Base-by-base conservation (phyloP, 2,797 vertebrate genomes). In the Danio albolineatus region DNA sequence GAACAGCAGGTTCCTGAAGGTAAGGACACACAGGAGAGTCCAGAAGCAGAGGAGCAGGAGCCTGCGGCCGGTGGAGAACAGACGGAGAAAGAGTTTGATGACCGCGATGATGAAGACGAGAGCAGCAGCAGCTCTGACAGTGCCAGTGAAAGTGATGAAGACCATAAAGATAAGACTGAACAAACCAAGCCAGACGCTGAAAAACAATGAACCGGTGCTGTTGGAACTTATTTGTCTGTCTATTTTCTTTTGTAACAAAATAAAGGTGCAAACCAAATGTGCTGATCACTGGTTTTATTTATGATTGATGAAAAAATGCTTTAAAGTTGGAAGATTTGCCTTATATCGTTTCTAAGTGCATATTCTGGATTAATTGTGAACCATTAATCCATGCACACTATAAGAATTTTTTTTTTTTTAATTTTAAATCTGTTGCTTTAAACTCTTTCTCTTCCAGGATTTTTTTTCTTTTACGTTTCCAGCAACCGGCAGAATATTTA, bases 21-120 rank as follows among this genome's bases (percentile, higher is more conserved):
- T 8, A 54, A 75, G 17, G 64, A 82, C 43, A 43, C 74, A n/a
- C 36, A 60, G 28, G 67, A 74, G 4, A 57, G 2, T 7, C 12
- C n/a, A 17, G 65, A 59, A 5, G n/a, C 12, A 7, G 36, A 51
- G 10, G 77, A 82, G 57, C 1, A 57, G 73, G 75, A 66, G 53
- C 7, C 44, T 16, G 44, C 0, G 0, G 13, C 43, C 12, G 1
- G 5, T 36, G n/a, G 6, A 36, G n/a, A 14, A 66, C 39, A 41
- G 21, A 13, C 46, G 44, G 81, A 84, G 59, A 60, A 65, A 0
- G 48, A 6, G 0, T 6, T 43, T 2, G 83, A 90, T 0, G 91
- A 92, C 36, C 10, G 83, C 13, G 92, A 93, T 1, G 89, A 91
- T 0, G 64, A 43, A 0, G 10, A 4, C 12, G 81, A 83, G 9